Evolutionary conservation across 2,888 invertebrate species (phyloP).

Genomic region (Papilio demoleus): DNA sequence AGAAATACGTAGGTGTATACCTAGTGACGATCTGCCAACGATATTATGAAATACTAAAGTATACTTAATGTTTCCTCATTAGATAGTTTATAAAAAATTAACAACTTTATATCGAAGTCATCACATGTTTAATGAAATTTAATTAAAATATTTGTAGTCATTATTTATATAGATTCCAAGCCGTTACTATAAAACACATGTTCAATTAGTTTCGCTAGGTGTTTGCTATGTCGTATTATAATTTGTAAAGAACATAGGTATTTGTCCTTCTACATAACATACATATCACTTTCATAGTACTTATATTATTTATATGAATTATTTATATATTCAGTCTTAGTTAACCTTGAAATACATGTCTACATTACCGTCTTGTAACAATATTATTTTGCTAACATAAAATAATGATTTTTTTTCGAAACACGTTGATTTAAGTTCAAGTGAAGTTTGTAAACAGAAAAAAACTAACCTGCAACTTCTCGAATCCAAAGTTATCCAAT

Average conservation of each 20-base stretch:
- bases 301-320: neutral
- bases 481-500: slow-evolving; percentile 79
- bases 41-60: too few relatives aligned
- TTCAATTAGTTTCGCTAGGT: neutral
- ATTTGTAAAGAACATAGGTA: neutral
- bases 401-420: neutral
- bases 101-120: neutral
- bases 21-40: too few relatives aligned
- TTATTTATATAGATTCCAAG: slow-evolving; percentile 5
- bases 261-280: neutral
- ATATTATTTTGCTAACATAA: neutral
- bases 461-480: slow-evolving; percentile 72
- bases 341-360: slow-evolving; percentile 28
- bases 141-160: neutral
- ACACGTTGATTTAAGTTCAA: neutral
- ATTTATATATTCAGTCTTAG: neutral
- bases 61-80: too few relatives aligned
- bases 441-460: slow-evolving; percentile 26
- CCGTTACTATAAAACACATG: neutral
- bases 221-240: neutral
- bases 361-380: neutral
- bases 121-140: neutral
- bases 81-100: neutral
- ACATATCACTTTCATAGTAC: neutral
- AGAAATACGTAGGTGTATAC: too few relatives aligned